Conservation (phyloP, 1,140 invertebrate species). For the Drosophila punjabiensis region DNA sequence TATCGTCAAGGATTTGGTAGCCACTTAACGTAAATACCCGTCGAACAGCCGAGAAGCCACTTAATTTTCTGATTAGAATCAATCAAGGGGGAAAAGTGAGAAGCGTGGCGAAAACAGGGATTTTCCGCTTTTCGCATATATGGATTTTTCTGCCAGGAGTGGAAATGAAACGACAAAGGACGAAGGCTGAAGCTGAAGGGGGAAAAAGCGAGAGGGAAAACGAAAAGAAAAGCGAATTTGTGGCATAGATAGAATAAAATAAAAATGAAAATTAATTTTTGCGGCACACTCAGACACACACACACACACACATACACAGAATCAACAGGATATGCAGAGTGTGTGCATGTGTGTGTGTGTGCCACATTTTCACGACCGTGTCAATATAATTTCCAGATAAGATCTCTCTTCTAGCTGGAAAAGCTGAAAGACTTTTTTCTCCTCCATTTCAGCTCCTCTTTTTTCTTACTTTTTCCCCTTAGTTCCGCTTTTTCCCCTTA, state of each 20-base stretch:
- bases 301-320: conserved; percentile 5
- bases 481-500: background rate
- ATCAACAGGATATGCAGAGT: conserved; percentile 7
- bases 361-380: conserved; percentile 58
- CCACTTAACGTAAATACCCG: conserved; percentile 18
- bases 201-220: conserved; percentile 4
- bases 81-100: conserved; percentile 56
- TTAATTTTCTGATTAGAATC: conserved; percentile 84
- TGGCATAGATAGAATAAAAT: conserved; percentile 49
- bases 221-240: conserved; percentile 34
- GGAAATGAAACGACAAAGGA: conserved; percentile 53
- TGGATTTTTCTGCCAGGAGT: conserved; percentile 44
- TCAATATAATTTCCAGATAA: conserved; percentile 77
- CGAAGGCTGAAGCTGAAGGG: conserved; percentile 4
- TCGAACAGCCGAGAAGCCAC: conserved; percentile 56
- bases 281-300: conserved; percentile 35
- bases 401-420: conserved; percentile 27
- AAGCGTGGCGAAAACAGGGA: conserved; percentile 1
- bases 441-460: background rate
- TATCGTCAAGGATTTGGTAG: background rate
- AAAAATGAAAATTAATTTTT: conserved; percentile 81
- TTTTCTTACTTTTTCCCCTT: background rate
- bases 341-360: background rate
- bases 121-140: conserved; percentile 21
- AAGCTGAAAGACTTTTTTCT: background rate